Base-by-base conservation (phyloP, 2,888 invertebrate species). In the Cloeon dipterum region DNA sequence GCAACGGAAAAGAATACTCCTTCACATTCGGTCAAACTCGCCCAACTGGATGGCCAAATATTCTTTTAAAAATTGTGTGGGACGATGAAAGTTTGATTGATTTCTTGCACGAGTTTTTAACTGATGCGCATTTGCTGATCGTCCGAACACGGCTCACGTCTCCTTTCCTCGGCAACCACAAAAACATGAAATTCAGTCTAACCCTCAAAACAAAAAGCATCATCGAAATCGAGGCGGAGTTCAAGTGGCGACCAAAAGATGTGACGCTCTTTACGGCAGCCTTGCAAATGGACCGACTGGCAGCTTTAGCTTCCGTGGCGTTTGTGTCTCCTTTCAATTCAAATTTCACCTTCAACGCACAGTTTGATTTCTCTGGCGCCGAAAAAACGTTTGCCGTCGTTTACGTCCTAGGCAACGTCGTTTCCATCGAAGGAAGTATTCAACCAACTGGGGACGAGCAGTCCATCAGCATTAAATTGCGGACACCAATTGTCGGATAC, bases 191-290 rank as follows among this genome's bases (percentile, higher is more conserved):
- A 29, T 29, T 29, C 16, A 16, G 16, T n/a, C 16, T 5, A 5
- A 29, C 29, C 5, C 29, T 29, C 14, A 29, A 29, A 14, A 29
- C 10, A 7, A 29, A 29, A 16, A 29, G 29, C 14, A n/a, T n/a
- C 8, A 14, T 29, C 7, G n/a, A n/a, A 29, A 16, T 29, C n/a
- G 29, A 29, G 29, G 8, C n/a, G 11, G 29, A 29, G 29, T 29
- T 29, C 29, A 29, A 29, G 16, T 29, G 29, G 29, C 29, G 29
- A 16, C 29, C 29, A 29, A 29, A 29, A 29, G 29, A 29, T 29
- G 29, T 29, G 14, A 29, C 29, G 11, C 14, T 16, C 5, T 29
- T 29, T 16, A 29, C 29, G n/a, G n/a, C 29, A 8, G 13, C n/a
- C 14, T 14, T 29, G 5, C 29, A 14, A n/a, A 7, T 29, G 7